phyloP scores from a whole-genome alignment of 2,888 invertebrate species.

The Netelia inedita region DNA sequence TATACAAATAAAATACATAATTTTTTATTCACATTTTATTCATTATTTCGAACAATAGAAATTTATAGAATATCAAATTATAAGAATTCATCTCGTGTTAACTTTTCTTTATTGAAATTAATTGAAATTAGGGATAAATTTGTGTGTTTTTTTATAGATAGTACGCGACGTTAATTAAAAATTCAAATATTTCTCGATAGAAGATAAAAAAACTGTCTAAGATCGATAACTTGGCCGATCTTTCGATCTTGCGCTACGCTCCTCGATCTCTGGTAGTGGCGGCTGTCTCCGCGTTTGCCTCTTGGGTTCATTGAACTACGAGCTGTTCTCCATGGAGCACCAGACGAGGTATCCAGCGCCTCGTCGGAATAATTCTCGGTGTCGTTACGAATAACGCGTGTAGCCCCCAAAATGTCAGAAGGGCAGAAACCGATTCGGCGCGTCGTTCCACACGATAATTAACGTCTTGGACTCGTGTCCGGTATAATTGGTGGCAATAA shows the following conservation, averaged over 20 bases:
- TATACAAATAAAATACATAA: no score
- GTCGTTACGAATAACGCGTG: conserved; percentile 23
- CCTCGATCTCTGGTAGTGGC: background rate
- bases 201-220: background rate
- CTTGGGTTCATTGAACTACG: conserved; percentile 53
- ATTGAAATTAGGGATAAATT: no score
- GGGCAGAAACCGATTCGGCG: background rate
- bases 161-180: background rate
- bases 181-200: background rate
- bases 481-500: conserved; percentile 59
- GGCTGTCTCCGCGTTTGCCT: background rate
- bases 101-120: no score
- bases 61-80: no score
- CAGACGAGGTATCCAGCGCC: conserved; percentile 25
- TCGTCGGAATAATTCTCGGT: conserved; percentile 30
- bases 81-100: no score
- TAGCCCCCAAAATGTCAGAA: conserved; percentile 13
- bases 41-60: no score
- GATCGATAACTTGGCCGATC: background rate
- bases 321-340: conserved; percentile 35
- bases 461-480: conserved; percentile 31
- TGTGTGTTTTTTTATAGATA: no score
- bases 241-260: background rate
- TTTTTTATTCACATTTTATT: no score
- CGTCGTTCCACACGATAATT: conserved; percentile 31